phyloP scores from a whole-genome alignment of 1,140 invertebrate genomes.

The Sycophaga agraensis region DNA sequence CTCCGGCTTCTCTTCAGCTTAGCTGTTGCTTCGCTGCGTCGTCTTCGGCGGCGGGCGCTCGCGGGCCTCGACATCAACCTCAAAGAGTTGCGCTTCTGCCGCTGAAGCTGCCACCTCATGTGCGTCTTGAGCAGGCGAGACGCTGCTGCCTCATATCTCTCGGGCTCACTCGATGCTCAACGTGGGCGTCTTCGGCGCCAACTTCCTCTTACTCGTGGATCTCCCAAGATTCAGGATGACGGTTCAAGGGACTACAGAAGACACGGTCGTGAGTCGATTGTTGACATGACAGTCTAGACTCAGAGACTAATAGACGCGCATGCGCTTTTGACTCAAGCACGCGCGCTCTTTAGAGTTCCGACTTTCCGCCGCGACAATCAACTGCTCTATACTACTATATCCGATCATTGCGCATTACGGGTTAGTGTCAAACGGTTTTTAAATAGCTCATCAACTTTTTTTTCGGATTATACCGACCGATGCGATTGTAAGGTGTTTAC shows the following conservation, averaged over 20 bases:
- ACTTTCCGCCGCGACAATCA: no score
- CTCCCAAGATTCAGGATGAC: no score
- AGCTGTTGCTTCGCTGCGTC: not conserved
- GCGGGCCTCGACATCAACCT: constrained; percentile 6
- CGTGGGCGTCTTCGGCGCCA: no score
- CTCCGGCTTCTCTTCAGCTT: not conserved
- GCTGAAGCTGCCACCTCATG: not conserved
- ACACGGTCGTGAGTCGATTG: constrained; percentile 12
- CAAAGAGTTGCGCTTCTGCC: not conserved
- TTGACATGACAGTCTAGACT: constrained; percentile 23
- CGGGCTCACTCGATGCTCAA: not conserved
- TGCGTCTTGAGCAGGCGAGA: not conserved
- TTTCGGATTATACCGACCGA: no score
- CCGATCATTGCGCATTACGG: no score
- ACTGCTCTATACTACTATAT: no score
- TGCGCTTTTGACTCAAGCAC: constrained; percentile 21
- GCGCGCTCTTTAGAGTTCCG: no score
- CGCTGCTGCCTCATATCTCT: not conserved
- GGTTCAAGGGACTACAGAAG: no score
- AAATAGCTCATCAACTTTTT: no score
- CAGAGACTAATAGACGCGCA: constrained; percentile 8
- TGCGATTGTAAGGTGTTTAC: no score
- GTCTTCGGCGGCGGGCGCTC: not conserved
- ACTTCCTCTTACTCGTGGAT: no score
- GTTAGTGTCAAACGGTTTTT: no score